A percentile compares a stretch with the other conserved stretches of the same genome.
These are phyloP conservation scores for Morpho helenor DNA, from an alignment of 2,888 invertebrate genomes.

Conservation along the genomic window DNA sequence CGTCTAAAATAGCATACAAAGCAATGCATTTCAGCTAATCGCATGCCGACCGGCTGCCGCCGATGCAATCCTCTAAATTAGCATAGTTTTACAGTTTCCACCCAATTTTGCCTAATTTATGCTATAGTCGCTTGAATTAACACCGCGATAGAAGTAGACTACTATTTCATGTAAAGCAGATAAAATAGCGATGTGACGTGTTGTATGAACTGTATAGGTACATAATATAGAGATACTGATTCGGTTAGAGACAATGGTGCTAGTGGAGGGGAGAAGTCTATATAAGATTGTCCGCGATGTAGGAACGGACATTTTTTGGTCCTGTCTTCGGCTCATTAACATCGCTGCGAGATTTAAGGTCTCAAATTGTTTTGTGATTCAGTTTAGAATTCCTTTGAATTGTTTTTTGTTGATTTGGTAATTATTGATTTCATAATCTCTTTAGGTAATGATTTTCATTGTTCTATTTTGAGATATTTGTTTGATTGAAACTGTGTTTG, in stretches of 20 bases:
- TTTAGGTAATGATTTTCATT: too few relatives aligned
- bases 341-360: too few relatives aligned
- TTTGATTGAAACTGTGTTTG: too few relatives aligned
- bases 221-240: neutral
- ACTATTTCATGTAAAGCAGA: slow-evolving; percentile 17
- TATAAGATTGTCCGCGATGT: too few relatives aligned
- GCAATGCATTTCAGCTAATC: slow-evolving; percentile 24
- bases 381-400: too few relatives aligned
- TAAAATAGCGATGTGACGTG: slow-evolving; percentile 6
- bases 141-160: slow-evolving; percentile 21
- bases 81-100: slow-evolving; percentile 28
- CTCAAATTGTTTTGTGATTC: too few relatives aligned
- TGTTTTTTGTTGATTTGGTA: too few relatives aligned
- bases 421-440: too few relatives aligned
- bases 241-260: neutral
- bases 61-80: slow-evolving; percentile 22
- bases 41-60: slow-evolving; percentile 12
- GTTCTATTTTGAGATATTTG: too few relatives aligned
- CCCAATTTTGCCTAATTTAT: slow-evolving; percentile 25
- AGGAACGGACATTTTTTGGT: too few relatives aligned
- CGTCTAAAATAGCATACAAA: slow-evolving; percentile 2
- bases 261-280: too few relatives aligned
- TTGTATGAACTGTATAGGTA: neutral
- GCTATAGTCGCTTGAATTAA: slow-evolving; percentile 23
- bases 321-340: too few relatives aligned